Base-by-base conservation (phyloP, 92 coral and sea anemone genomes). In the Pocillopora grandis region DNA sequence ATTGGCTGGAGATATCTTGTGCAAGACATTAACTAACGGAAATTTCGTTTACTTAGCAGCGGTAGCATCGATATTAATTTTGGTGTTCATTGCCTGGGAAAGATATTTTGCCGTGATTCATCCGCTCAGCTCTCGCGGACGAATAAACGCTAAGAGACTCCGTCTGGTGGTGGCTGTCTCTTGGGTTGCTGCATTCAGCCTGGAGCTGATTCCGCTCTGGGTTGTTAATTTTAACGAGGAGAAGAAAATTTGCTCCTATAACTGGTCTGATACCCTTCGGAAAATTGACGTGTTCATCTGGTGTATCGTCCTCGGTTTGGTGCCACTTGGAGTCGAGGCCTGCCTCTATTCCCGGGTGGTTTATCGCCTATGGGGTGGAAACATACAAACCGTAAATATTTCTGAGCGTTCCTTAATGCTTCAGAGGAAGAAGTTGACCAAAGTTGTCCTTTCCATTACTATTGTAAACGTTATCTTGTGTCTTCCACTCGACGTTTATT, bases 11-110 rank as follows among this genome's bases (percentile, higher is more conserved):
- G 78, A 74, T 74, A 49, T 74, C 19, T 18, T 74, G 1, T 74
- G 78, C 63, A 74, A 74, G 63, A 74, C 36, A 62, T 27, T 74
- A 33, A 74, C 78, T 10, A 35, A 74, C 56, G 78, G 48, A 21
- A 21, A 48, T 62, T 74, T 74, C 21, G 13, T 62, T n/a, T 74
- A 58, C 23, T 17, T 74, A 62, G 78, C 62, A 21, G 35, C 78
- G 14, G 78, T 74, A 2, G 64, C 63, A n/a, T 74, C 78, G 9
- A 58, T 74, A 35, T 33, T 74, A 62, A 74, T 62, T 23, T 37
- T 74, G 37, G 21, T 74, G 62, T 74, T 74, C 49, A 74, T 74
- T 74, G 62, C 78, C 7, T 74, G 78, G 78, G 78, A 74, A 62
- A 74, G 78, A 58, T 74, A 74, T 12, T 58, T 49, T n/a, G 78